phyloP scores from a whole-genome alignment of 2,888 invertebrate species.

The Oxyteleia sp. region DNA sequence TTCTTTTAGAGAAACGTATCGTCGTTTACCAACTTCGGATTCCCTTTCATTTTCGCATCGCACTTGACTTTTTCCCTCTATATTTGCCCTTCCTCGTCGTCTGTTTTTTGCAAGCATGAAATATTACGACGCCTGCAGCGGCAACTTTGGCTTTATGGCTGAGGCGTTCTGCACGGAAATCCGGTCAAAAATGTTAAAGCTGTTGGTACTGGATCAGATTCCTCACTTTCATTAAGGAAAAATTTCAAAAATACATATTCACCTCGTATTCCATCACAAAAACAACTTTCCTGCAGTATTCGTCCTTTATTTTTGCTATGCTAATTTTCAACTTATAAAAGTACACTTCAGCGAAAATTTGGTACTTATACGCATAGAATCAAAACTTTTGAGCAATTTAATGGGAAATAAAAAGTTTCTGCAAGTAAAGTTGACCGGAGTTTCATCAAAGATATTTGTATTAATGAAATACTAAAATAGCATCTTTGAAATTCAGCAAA shows the following conservation, averaged over 20 bases:
- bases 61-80: conserved; percentile 35
- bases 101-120: conserved; percentile 74
- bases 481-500: too few relatives aligned
- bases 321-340: conserved; percentile 1
- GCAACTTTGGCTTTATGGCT: conserved; percentile 79
- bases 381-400: too few relatives aligned
- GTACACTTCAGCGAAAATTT: background rate
- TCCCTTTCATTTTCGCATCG: conserved; percentile 44
- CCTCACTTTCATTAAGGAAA: conserved; percentile 66
- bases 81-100: conserved; percentile 34
- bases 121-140: conserved; percentile 80
- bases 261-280: background rate
- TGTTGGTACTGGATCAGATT: conserved; percentile 56
- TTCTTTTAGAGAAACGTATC: conserved; percentile 34
- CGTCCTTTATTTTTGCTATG: background rate
- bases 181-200: conserved; percentile 76
- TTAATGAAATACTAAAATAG: too few relatives aligned
- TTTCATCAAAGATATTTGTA: too few relatives aligned
- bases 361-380: background rate
- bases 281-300: background rate
- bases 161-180: conserved; percentile 72
- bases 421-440: too few relatives aligned
- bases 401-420: too few relatives aligned
- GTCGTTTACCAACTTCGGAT: conserved; percentile 33
- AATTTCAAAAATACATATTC: conserved; percentile 39